Evolutionary conservation across 2,888 invertebrate species (phyloP).

Genomic region (Didymodactylos carnosus): DNA sequence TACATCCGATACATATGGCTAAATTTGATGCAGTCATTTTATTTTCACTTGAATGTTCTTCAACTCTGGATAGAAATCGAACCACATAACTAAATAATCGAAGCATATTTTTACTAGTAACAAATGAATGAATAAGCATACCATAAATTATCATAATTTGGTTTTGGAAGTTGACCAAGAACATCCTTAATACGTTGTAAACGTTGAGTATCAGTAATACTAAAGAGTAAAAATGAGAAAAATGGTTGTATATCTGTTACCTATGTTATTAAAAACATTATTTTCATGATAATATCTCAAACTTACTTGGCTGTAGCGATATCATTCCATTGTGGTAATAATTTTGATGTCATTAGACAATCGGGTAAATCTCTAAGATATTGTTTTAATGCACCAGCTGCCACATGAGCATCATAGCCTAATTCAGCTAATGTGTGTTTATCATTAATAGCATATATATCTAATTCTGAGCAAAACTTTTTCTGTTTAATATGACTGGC

Average conservation of each 20-base stretch:
- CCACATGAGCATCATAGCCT: constrained; percentile 9
- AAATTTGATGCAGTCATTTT: background rate
- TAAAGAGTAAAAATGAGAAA: no score
- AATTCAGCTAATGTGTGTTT: background rate
- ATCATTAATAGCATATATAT: background rate
- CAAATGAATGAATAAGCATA: background rate
- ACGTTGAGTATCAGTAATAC: background rate
- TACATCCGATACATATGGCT: background rate
- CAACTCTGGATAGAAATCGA: background rate
- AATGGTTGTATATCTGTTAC: no score
- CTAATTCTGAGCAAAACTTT: constrained; percentile 2
- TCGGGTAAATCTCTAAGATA: constrained; percentile 12
- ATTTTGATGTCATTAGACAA: constrained; percentile 1
- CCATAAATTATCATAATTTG: background rate
- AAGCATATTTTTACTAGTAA: no score
- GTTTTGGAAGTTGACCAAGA: background rate
- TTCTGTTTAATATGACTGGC: constrained; percentile 5
- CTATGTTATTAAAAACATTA: no score
- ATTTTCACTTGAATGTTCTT: background rate
- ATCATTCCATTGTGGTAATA: constrained; percentile 1
- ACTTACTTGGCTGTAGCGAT: background rate
- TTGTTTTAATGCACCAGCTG: constrained; percentile 10
- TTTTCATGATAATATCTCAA: no score
- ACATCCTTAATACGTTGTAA: background rate
- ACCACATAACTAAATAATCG: background rate